phyloP scores from a whole-genome alignment of 2,113 vertebrate genomes.

The Gobiocypris rarus region DNA sequence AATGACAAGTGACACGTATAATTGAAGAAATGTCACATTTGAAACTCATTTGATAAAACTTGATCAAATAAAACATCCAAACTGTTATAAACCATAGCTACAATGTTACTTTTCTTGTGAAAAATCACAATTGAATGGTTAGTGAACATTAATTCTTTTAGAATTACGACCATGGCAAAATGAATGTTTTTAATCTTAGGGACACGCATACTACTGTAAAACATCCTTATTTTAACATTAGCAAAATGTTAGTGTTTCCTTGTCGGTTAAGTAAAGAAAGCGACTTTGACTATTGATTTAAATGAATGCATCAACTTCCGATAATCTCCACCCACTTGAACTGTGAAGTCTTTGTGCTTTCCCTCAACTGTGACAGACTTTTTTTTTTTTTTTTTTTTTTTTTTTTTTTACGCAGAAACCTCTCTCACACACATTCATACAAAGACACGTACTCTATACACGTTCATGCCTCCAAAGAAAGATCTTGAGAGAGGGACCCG shows the following conservation, averaged over 20 bases:
- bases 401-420: constrained; percentile 11
- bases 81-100: constrained; percentile 23
- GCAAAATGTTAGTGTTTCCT: constrained; percentile 65
- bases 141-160: constrained; percentile 21
- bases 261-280: constrained; percentile 22
- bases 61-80: constrained; percentile 11
- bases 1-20: constrained; percentile 29
- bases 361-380: constrained; percentile 53
- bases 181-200: constrained; percentile 4
- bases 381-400: too few relatives aligned
- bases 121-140: constrained; percentile 10
- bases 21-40: constrained; percentile 15
- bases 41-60: constrained; percentile 44
- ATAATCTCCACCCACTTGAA: not conserved
- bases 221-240: constrained; percentile 34
- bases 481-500: constrained; percentile 54
- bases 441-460: constrained; percentile 53
- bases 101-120: constrained; percentile 1
- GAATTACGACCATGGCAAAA: not conserved
- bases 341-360: constrained; percentile 75
- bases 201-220: constrained; percentile 20
- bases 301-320: constrained; percentile 3
- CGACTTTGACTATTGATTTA: constrained; percentile 22
- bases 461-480: constrained; percentile 56
- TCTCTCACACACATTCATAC: constrained; percentile 4